Conservation (phyloP, 2,113 vertebrate species). For the Trochalopteron elliotii region DNA sequence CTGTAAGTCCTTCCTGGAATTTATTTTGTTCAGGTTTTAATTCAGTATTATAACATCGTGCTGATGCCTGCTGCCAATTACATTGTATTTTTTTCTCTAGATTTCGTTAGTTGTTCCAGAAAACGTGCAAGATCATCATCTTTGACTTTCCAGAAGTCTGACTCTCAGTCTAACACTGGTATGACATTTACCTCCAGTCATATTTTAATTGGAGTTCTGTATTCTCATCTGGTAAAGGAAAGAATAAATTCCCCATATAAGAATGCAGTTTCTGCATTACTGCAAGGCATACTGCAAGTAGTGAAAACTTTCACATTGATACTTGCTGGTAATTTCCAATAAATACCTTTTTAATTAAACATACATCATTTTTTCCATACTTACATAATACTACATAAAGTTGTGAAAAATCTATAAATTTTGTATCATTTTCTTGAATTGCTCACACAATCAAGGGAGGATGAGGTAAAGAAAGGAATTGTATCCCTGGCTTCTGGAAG, state of each 20-base stretch:
- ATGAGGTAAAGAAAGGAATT: background rate
- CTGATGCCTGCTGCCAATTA: background rate
- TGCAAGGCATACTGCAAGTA: background rate
- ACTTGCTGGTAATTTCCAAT: background rate
- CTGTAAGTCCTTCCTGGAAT: background rate
- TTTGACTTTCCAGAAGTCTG: conserved; percentile 64
- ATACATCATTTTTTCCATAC: background rate
- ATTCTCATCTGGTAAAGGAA: background rate
- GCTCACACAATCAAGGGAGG: background rate
- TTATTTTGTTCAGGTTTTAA: background rate
- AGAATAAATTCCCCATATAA: background rate
- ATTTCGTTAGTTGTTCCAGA: conserved; percentile 53
- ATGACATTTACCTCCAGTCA: background rate
- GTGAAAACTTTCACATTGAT: background rate
- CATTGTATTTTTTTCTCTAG: conserved; percentile 49
- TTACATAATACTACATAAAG: background rate
- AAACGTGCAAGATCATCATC: conserved; percentile 75
- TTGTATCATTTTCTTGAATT: background rate
- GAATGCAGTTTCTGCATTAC: background rate
- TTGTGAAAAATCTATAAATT: background rate
- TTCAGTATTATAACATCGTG: background rate
- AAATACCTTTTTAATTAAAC: background rate
- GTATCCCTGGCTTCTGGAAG: background rate
- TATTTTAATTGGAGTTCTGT: background rate
- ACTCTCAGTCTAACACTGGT: conserved; percentile 48